Percentiles rank a stretch among this genome's conserved stretches.
Conservation (phyloP, 1,140 invertebrate species). For the Galendromus occidentalis region DNA sequence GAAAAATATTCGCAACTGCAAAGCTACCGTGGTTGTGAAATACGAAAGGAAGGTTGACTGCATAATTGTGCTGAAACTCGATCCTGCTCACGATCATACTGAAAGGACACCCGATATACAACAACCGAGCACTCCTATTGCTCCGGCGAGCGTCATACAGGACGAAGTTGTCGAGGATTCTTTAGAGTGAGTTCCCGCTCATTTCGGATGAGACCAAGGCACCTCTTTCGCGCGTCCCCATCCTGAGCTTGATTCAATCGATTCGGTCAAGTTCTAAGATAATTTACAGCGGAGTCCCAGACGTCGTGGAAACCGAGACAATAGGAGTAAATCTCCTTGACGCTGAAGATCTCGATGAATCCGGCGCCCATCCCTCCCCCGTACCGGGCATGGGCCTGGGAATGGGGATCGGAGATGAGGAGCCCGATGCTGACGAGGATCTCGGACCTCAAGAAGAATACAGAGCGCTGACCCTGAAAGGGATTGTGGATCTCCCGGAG, state of each 20-base stretch:
- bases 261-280: too few relatives aligned
- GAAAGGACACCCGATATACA: background rate
- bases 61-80: background rate
- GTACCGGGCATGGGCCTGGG: background rate
- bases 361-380: background rate
- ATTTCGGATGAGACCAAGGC: background rate
- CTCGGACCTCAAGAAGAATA: background rate
- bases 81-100: background rate
- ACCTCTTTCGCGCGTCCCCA: too few relatives aligned
- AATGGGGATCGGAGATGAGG: background rate
- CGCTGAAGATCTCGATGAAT: background rate
- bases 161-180: background rate
- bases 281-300: too few relatives aligned
- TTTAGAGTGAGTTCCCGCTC: background rate
- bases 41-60: conserved; percentile 8
- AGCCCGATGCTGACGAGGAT: background rate
- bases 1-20: background rate
- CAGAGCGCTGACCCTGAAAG: background rate
- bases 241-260: too few relatives aligned
- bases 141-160: background rate
- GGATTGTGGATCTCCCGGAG: background rate
- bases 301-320: too few relatives aligned
- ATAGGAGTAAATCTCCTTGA: background rate
- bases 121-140: background rate
- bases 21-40: conserved; percentile 2